Evolutionary conservation across 2,113 vertebrate genomes (phyloP).

Genomic region (Geococcyx californianus): DNA sequence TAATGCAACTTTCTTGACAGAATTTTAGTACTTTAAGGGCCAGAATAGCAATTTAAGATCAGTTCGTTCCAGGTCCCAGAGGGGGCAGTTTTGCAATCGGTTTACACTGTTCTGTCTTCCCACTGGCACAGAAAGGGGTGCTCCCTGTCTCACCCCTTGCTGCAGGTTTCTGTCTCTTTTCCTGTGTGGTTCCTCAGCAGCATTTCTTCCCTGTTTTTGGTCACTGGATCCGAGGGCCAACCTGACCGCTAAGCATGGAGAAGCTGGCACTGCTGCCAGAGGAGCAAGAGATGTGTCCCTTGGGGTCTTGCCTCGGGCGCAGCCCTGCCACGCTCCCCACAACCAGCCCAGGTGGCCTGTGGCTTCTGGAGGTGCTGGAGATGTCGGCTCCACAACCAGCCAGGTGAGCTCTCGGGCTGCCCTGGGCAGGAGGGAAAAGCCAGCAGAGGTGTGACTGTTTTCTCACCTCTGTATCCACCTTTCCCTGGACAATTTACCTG

Average conservation of each 20-base stretch:
- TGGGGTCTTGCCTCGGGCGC: rapidly evolving
- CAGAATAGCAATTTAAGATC: background rate
- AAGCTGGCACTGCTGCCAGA: too few relatives aligned
- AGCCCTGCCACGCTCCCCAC: background rate
- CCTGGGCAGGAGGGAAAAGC: background rate
- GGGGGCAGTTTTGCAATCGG: background rate
- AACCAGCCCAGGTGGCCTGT: background rate
- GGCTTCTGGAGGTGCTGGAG: background rate
- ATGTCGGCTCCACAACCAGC: background rate
- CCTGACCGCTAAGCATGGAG: background rate
- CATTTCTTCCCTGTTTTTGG: background rate
- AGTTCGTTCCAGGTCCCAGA: background rate
- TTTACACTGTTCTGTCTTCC: background rate
- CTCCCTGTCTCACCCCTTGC: background rate
- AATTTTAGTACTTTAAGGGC: background rate
- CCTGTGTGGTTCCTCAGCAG: background rate
- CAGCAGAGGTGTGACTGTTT: background rate
- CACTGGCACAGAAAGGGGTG: background rate
- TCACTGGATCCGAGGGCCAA: background rate
- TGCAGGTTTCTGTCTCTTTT: background rate
- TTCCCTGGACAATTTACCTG: background rate
- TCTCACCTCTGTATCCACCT: background rate
- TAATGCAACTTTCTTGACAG: background rate
- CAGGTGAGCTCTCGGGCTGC: background rate
- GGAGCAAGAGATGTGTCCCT: background rate